Conservation (phyloP, 2,888 invertebrate genomes). For the Gymnosoma rotundatum region DNA sequence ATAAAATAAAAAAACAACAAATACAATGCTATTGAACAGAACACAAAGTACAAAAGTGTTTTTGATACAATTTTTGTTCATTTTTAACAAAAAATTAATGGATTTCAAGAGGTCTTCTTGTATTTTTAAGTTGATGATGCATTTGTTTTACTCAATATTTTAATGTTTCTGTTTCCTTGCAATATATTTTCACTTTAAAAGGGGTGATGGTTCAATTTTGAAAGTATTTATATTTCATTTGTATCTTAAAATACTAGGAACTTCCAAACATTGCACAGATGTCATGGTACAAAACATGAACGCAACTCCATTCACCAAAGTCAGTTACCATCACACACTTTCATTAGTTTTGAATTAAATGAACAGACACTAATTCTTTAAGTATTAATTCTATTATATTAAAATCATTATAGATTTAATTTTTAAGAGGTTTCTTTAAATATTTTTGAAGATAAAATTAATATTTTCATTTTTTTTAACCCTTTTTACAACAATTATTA, state of each 20-base stretch:
- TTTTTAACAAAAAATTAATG: slow-evolving; percentile 72
- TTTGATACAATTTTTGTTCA: slow-evolving; percentile 62
- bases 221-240: slow-evolving; percentile 18
- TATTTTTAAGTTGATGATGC: slow-evolving; percentile 63
- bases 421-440: no score
- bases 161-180: slow-evolving; percentile 43
- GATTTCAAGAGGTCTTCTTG: slow-evolving; percentile 72
- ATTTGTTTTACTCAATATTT: slow-evolving; percentile 58
- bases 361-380: neutral
- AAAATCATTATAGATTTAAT: no score
- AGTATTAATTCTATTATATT: no score
- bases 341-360: neutral
- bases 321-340: neutral
- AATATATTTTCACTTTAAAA: slow-evolving; percentile 13
- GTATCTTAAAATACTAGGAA: slow-evolving; percentile 13
- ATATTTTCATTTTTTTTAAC: neutral
- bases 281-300: slow-evolving; percentile 20
- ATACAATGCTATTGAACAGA: slow-evolving; percentile 12
- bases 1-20: slow-evolving; percentile 9
- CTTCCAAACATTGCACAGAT: slow-evolving; percentile 44
- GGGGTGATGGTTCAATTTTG: slow-evolving; percentile 40
- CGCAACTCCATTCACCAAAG: neutral
- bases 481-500: no score
- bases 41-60: slow-evolving; percentile 63
- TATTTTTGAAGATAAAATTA: neutral